Evolutionary conservation across 2,888 invertebrate genomes (phyloP).

Genomic region (Vannuccia rotundouncinata): DNA sequence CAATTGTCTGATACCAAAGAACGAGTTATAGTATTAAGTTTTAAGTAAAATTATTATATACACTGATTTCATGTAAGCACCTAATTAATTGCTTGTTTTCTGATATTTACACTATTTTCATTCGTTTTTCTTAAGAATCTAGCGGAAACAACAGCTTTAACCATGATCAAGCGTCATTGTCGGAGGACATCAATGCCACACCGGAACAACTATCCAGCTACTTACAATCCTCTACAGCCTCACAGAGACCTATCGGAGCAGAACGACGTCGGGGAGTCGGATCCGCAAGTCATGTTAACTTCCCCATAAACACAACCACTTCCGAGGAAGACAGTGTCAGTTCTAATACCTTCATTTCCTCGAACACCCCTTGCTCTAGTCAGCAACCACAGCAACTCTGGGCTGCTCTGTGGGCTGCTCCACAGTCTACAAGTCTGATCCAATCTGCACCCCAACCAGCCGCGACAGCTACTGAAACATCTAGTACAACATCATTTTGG

Average conservation of each 20-base stretch:
- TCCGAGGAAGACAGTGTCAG: background rate
- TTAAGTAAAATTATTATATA: no score
- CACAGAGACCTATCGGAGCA: background rate
- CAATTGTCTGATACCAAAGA: no score
- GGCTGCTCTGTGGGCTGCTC: conserved; percentile 4
- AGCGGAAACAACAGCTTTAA: background rate
- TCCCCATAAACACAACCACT: background rate
- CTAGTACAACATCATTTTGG: background rate
- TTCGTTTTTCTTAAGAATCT: background rate
- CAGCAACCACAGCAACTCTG: background rate
- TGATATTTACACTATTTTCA: background rate
- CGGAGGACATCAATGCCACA: background rate
- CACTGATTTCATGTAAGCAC: no score
- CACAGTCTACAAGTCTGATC: background rate
- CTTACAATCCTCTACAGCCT: background rate
- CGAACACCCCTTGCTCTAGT: background rate
- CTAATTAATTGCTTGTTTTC: no score
- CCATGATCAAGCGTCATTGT: background rate
- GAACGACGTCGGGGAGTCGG: background rate
- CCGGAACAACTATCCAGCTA: background rate
- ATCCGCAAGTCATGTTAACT: background rate
- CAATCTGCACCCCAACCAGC: background rate
- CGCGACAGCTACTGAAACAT: background rate
- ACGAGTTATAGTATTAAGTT: no score
- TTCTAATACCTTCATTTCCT: background rate